Percentiles rank a stretch among this genome's conserved stretches.
Evolutionary conservation across 2,888 invertebrate species (phyloP).

Genomic region (Hipparchia sbordonii): DNA sequence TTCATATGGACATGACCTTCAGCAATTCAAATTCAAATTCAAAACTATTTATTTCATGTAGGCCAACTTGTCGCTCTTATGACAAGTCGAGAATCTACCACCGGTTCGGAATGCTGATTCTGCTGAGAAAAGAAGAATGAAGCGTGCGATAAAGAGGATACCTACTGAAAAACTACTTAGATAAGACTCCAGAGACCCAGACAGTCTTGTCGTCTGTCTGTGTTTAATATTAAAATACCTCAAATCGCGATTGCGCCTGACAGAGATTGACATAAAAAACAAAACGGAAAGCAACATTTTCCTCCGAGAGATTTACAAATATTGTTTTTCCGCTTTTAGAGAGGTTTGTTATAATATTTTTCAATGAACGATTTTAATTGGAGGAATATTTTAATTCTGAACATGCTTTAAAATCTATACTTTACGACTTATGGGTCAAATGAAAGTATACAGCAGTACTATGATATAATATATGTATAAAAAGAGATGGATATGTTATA

Average conservation of each 20-base stretch:
- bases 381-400: constrained; percentile 6
- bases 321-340: constrained; percentile 37
- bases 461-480: too few species aligned
- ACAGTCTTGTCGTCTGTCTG: constrained; percentile 22
- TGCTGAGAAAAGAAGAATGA: too few species aligned
- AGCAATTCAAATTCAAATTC: too few species aligned
- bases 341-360: constrained; percentile 4
- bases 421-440: neutral
- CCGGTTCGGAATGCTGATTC: too few species aligned
- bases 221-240: constrained; percentile 29
- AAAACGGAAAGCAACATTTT: constrained; percentile 34
- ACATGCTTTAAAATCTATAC: neutral
- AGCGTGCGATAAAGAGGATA: too few species aligned
- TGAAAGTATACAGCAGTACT: neutral
- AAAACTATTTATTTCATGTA: too few species aligned
- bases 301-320: constrained; percentile 37
- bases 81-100: too few species aligned
- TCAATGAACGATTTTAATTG: constrained; percentile 13
- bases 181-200: neutral
- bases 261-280: constrained; percentile 31
- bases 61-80: too few species aligned
- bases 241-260: constrained; percentile 33
- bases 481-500: too few species aligned
- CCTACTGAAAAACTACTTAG: too few species aligned
- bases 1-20: too few species aligned